phyloP scores from a whole-genome alignment of 2,797 vertebrate species.

The Harpagifer antarcticus region DNA sequence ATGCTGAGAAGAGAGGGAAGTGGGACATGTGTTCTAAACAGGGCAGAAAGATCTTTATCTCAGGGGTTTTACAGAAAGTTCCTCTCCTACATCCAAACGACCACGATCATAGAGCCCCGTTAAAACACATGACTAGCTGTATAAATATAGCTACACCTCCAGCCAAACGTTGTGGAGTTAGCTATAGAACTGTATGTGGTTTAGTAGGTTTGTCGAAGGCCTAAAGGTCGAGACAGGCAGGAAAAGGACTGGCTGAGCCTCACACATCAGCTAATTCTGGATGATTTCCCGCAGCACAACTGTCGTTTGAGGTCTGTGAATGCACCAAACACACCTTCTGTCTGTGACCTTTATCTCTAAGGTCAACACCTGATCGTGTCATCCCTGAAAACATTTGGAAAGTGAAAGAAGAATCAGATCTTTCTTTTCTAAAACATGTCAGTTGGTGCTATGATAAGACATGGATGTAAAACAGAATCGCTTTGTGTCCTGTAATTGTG shows the following conservation, averaged over 20 bases:
- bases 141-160: conserved; percentile 64
- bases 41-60: conserved; percentile 70
- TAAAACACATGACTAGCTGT: conserved; percentile 35
- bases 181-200: conserved; percentile 58
- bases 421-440: neutral
- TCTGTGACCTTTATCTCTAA: conserved; percentile 5
- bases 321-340: conserved; percentile 13
- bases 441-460: neutral
- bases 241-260: conserved; percentile 32
- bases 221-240: conserved; percentile 37
- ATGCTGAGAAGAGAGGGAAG: conserved; percentile 63
- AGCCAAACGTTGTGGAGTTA: conserved; percentile 19
- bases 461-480: conserved; percentile 17
- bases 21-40: conserved; percentile 59
- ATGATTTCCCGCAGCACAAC: conserved; percentile 65
- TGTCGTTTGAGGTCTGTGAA: conserved; percentile 41
- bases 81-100: conserved; percentile 57
- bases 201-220: conserved; percentile 56
- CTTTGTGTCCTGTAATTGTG: conserved; percentile 17
- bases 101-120: conserved; percentile 24
- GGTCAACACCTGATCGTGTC: neutral
- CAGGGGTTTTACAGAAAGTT: conserved; percentile 51
- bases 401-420: neutral
- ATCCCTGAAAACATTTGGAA: neutral
- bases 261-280: conserved; percentile 50